Conservation (phyloP, 2,797 vertebrate species). For the Steatocranus sp. region DNA sequence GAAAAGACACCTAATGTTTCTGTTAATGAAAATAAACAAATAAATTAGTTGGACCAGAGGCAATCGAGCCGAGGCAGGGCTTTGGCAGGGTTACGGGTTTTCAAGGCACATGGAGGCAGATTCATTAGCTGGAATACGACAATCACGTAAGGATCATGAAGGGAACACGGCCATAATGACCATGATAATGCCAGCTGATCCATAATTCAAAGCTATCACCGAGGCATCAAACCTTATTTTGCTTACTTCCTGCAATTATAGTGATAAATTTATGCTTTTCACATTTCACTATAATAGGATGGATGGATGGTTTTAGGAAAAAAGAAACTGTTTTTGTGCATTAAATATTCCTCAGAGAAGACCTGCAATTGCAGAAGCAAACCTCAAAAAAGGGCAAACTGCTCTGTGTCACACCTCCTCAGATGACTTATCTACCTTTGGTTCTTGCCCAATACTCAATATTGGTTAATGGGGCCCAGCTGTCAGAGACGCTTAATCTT, state of each 20-base stretch:
- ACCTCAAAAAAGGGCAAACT: constrained; percentile 17
- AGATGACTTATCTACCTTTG: constrained; percentile 65
- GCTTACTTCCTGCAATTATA: background rate
- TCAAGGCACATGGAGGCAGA: constrained; percentile 2
- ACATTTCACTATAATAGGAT: background rate
- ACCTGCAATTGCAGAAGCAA: constrained; percentile 49
- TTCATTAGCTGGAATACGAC: constrained; percentile 52
- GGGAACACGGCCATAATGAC: constrained; percentile 35
- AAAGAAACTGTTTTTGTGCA: constrained; percentile 20
- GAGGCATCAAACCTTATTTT: background rate
- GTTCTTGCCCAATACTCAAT: constrained; percentile 64
- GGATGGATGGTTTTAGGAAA: background rate
- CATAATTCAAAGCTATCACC: background rate
- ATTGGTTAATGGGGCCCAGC: constrained; percentile 65
- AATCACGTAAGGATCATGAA: constrained; percentile 50
- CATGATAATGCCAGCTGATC: constrained; percentile 41
- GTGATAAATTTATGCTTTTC: background rate
- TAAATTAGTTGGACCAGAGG: constrained; percentile 53
- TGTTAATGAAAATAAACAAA: constrained; percentile 67
- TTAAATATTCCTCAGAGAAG: constrained; percentile 40
- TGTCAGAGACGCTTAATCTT: constrained; percentile 72
- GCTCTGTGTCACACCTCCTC: background rate
- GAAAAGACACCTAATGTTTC: constrained; percentile 56
- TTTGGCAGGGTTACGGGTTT: constrained; percentile 51
- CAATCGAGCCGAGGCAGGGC: constrained; percentile 34